phyloP scores from a whole-genome alignment of 1,140 invertebrate species.

The Antheraea mylitta region DNA sequence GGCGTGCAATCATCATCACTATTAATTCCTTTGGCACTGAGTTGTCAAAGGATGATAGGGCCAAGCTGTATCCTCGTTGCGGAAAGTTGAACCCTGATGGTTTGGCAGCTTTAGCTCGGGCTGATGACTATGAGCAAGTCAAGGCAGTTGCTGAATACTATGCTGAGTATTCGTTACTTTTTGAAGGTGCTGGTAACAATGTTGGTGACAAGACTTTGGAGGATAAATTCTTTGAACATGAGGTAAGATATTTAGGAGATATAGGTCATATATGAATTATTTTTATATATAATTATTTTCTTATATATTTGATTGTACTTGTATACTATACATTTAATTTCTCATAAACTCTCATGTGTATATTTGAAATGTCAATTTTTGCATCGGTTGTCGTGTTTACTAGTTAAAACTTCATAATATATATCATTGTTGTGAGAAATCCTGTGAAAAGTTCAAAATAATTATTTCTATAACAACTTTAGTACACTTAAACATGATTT shows the following conservation, averaged over 20 bases:
- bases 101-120: conserved; percentile 94
- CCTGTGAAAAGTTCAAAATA: no score
- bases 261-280: no score
- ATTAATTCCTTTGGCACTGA: conserved; percentile 99
- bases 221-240: conserved; percentile 99
- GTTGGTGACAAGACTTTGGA: conserved; percentile 99
- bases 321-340: no score
- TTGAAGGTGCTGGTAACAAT: conserved; percentile 98
- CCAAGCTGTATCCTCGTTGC: conserved; percentile 98
- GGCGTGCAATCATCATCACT: conserved; percentile 99
- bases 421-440: no score
- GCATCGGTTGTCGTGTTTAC: no score
- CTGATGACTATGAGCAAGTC: conserved; percentile 99
- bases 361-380: no score
- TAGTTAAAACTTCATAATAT: no score
- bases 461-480: no score
- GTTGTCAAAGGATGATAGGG: conserved; percentile 98
- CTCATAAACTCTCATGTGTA: no score
- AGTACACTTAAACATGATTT: no score
- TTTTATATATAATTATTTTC: no score
- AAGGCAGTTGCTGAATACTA: conserved; percentile 99
- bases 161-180: conserved; percentile 96
- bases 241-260: conserved; percentile 82
- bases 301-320: no score
- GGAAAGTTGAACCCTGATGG: conserved; percentile 99